A percentile compares a stretch with the other conserved stretches of the same genome.
These are phyloP conservation scores for Mantis religiosa DNA, from an alignment of 2,888 invertebrate species.

Conservation along the genomic window DNA sequence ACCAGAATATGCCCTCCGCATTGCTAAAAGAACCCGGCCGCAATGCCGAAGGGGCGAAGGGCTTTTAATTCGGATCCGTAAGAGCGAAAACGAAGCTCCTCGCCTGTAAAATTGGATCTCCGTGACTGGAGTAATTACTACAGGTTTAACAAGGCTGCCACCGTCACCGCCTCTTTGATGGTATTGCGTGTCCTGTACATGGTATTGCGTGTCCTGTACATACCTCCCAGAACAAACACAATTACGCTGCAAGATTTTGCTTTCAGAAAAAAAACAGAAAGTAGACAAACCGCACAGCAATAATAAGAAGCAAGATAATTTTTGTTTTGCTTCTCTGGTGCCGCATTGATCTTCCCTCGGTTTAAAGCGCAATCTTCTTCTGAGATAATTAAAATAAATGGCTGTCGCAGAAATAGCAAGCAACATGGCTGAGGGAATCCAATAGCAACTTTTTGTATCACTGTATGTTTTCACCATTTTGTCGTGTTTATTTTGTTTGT, in stretches of 20 bases:
- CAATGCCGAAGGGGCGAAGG: neutral
- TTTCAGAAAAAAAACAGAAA: neutral
- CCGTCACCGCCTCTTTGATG: neutral
- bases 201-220: neutral
- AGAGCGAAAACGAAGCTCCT: neutral
- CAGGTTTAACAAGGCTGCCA: neutral
- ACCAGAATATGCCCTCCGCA: neutral
- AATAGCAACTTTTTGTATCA: no score
- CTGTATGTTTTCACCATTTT: no score
- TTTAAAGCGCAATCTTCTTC: neutral
- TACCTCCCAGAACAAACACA: neutral
- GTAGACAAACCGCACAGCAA: neutral
- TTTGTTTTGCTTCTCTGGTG: neutral
- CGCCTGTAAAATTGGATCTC: neutral
- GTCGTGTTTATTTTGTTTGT: no score
- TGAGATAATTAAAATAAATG: no score
- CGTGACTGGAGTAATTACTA: neutral
- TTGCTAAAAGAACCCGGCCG: neutral
- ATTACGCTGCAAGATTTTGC: neutral
- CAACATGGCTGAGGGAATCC: no score
- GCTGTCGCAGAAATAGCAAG: no score
- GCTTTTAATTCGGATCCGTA: neutral
- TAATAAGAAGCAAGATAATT: neutral
- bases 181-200: neutral
- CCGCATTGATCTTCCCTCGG: neutral